Base-by-base conservation (phyloP, 2,888 invertebrate species). In the Zeuzera pyrina region DNA sequence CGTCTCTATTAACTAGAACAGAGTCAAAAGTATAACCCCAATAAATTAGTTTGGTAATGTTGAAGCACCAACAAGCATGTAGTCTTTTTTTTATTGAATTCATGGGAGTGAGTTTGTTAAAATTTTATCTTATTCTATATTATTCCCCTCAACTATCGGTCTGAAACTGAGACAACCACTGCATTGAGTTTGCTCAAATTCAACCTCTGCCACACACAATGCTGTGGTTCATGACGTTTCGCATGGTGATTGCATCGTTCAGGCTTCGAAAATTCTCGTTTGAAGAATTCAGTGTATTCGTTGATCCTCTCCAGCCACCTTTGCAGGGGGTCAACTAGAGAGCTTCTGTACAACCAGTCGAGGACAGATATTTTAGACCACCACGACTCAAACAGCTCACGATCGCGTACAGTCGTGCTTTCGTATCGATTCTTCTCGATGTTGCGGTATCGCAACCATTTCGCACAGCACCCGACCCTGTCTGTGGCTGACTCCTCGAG, bases 341-440 rank as follows among this genome's bases (percentile, higher is more conserved):
- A 63, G 47, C 68, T 68, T 41, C 64, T 70, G 45, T 73, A 73
- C 41, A 74, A 41, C 72, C 76, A 70, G 49, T 63, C 58, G 29
- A 69, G 45, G 12, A 64, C 55, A 5, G 71, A 57, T 3, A 62
- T 60, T 33, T 46, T 52, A 13, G 65, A 61, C 70, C 72, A 68
- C 68, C 68, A 65, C 30, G 66, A 48, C 38, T 67, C 72, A 12
- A 53, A 47, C 14, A 47, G 25, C 32, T 55, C 59, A 59, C 60
- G 60, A 22, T 69, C 66, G 38, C 55, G 45, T 2, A 44, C 37
- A 3, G 56, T 45, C 5, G 51, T 37, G 14, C 51, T 39, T 16
- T 61, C 59, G 38, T 50, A 47, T 63, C 69, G 58, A 31, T 37
- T 51, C 26, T 40, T 48, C 34, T 46, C 49, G 4, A n/a, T 41